A percentile compares a stretch with the other conserved stretches of the same genome.
phyloP scores from a whole-genome alignment of 2,797 vertebrate genomes.

The Phoeniculus purpureus region DNA sequence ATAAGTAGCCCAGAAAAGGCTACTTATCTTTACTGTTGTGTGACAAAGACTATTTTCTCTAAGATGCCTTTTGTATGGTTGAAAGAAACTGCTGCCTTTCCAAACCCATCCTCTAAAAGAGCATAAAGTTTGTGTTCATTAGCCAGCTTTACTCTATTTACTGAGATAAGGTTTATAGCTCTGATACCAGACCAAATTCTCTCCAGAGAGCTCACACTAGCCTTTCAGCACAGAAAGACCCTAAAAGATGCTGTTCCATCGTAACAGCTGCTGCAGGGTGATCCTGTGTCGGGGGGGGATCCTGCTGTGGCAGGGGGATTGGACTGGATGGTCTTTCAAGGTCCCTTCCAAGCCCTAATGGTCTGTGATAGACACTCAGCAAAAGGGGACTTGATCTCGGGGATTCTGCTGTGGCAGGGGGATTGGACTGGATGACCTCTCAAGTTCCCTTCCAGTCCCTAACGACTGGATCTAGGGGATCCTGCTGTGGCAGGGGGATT shows the following conservation, averaged over 20 bases:
- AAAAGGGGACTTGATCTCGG: too few relatives aligned
- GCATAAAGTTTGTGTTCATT: conserved; percentile 75
- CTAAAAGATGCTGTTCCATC: conserved; percentile 4
- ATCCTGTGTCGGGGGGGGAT: too few relatives aligned
- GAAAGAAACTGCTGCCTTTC: conserved; percentile 32
- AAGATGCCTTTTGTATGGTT: conserved; percentile 48
- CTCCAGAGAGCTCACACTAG: conserved; percentile 25
- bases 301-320: too few relatives aligned
- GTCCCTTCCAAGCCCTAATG: too few relatives aligned
- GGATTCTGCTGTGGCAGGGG: too few relatives aligned
- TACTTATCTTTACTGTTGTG: conserved; percentile 23
- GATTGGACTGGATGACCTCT: too few relatives aligned
- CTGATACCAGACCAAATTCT: conserved; percentile 60
- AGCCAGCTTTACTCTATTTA: conserved; percentile 81
- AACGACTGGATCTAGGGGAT: too few relatives aligned
- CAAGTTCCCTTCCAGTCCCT: too few relatives aligned
- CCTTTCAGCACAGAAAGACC: conserved; percentile 49
- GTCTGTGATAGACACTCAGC: too few relatives aligned
- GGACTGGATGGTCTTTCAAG: too few relatives aligned
- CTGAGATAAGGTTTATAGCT: conserved; percentile 80
- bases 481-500: too few relatives aligned
- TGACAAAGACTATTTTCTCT: conserved; percentile 52
- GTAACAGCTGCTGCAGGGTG: neutral
- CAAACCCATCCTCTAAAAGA: conserved; percentile 57
- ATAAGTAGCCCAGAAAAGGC: neutral